These are phyloP conservation scores for Hexactinellida sp. DNA, from an alignment of 37 sponge, comb jelly and placozoan species.

Conservation along the genomic window DNA sequence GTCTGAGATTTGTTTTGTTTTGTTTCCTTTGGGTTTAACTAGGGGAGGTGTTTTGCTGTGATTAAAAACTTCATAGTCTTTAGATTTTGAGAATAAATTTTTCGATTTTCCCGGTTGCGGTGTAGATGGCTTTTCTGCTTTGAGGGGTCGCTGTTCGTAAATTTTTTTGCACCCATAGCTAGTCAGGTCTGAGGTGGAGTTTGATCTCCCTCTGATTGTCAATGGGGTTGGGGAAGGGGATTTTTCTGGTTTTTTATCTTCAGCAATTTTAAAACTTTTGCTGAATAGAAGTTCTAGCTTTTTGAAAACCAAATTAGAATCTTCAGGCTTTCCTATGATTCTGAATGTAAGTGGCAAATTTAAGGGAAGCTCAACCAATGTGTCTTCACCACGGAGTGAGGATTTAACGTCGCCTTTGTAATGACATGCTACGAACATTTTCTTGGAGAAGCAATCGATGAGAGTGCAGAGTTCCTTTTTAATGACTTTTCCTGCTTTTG, in stretches of 20 bases:
- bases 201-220: background rate
- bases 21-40: background rate
- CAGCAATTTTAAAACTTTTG: background rate
- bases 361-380: background rate
- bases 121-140: background rate
- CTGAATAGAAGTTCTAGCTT: background rate
- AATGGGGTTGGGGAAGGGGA: background rate
- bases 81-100: background rate
- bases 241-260: background rate
- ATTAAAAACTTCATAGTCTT: background rate
- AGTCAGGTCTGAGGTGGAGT: background rate
- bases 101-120: background rate
- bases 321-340: background rate
- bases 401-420: background rate
- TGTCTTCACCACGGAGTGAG: background rate
- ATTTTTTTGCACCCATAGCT: too few relatives aligned
- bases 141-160: background rate
- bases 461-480: background rate
- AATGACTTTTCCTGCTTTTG: background rate
- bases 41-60: background rate
- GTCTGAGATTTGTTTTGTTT: too few relatives aligned
- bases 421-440: background rate
- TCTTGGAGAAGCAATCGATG: background rate
- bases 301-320: background rate
- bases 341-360: background rate